Evolutionary conservation across 2,888 invertebrate genomes (phyloP).

Genomic region (Tortrix viridana): DNA sequence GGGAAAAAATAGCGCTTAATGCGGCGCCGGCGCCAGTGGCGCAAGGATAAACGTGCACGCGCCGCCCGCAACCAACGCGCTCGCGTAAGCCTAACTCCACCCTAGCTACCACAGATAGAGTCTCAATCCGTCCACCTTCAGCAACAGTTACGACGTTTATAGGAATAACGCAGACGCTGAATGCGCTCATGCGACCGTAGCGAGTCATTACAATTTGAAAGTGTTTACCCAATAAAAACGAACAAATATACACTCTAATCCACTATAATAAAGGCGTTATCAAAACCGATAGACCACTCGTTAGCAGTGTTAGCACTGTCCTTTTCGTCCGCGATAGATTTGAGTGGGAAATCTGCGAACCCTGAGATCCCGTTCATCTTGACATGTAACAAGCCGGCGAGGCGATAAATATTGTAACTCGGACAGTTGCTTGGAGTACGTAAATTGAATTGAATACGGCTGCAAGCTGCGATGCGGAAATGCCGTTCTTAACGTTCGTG

Average conservation of each 20-base stretch:
- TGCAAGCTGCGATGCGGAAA: conserved; percentile 65
- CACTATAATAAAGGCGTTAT: conserved; percentile 62
- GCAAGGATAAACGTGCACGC: conserved; percentile 73
- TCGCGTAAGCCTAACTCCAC: conserved; percentile 49
- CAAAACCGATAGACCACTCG: conserved; percentile 48
- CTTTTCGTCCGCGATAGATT: conserved; percentile 55
- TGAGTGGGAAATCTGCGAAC: conserved; percentile 69
- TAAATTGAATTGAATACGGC: conserved; percentile 53
- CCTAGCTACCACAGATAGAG: conserved; percentile 49
- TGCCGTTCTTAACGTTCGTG: conserved; percentile 54
- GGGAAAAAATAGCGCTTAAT: conserved; percentile 79
- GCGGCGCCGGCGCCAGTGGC: conserved; percentile 80
- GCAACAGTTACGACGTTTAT: conserved; percentile 57
- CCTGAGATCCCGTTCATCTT: conserved; percentile 72
- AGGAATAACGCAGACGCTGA: conserved; percentile 57
- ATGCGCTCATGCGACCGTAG: conserved; percentile 83
- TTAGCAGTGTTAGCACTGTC: conserved; percentile 53
- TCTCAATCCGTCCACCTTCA: conserved; percentile 42
- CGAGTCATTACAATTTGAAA: conserved; percentile 79
- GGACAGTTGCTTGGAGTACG: conserved; percentile 59
- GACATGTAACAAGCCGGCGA: conserved; percentile 70
- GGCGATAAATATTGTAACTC: conserved; percentile 74
- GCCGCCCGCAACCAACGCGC: conserved; percentile 50
- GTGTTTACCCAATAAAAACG: conserved; percentile 59
- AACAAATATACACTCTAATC: conserved; percentile 67